Percentiles rank a stretch among this genome's conserved stretches.
Conservation (phyloP, 2,113 vertebrate species). For the Sander lucioperca region DNA sequence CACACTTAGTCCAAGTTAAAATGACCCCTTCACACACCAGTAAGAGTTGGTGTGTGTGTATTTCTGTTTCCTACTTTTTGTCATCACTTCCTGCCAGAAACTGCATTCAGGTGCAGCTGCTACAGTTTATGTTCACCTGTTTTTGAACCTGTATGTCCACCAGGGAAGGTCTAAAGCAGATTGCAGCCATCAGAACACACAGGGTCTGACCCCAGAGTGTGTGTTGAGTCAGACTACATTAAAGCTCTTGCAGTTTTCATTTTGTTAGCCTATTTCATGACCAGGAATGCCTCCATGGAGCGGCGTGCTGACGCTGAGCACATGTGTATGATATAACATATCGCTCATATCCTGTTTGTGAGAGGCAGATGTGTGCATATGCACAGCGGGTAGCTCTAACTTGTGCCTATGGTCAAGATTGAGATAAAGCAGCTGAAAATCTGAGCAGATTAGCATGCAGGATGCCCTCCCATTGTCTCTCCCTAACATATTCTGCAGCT, state of each 20-base stretch:
- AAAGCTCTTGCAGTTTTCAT: conserved; percentile 22
- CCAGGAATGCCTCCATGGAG: conserved; percentile 19
- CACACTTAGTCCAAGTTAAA: conserved; percentile 15
- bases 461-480: conserved; percentile 64
- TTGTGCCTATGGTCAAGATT: conserved; percentile 30
- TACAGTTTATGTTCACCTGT: conserved; percentile 48
- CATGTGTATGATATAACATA: conserved; percentile 66
- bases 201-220: conserved; percentile 28
- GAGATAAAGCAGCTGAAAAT: conserved; percentile 37
- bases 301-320: conserved; percentile 29
- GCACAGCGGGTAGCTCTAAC: conserved; percentile 29
- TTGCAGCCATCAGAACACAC: conserved; percentile 17
- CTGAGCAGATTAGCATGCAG: conserved; percentile 67
- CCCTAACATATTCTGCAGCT: conserved; percentile 68
- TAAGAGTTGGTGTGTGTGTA: conserved; percentile 21
- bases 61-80: conserved; percentile 54
- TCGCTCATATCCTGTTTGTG: conserved; percentile 30
- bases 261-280: conserved; percentile 40
- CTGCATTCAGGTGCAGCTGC: conserved; percentile 60
- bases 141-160: conserved; percentile 16
- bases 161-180: conserved; percentile 1
- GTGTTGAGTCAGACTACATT: conserved; percentile 18
- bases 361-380: conserved; percentile 48
- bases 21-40: conserved; percentile 34
- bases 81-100: conserved; percentile 67